Evolutionary conservation across 2,113 vertebrate genomes (phyloP).

Genomic region (Collichthys lucidus): DNA sequence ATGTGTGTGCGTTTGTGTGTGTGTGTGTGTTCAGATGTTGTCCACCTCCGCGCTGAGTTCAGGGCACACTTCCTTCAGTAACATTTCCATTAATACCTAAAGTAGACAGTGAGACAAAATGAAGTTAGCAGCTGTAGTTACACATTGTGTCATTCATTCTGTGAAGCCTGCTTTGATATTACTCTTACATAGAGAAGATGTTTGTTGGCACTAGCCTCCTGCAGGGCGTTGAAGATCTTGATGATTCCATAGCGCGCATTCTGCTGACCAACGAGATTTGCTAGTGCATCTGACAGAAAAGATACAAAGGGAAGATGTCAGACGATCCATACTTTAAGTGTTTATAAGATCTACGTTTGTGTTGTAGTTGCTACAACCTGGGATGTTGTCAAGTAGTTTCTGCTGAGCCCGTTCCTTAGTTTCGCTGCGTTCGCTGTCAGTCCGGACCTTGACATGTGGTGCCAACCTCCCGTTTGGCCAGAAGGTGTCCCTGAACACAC

Average conservation of each 20-base stretch:
- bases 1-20: conserved; percentile 3
- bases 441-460: conserved; percentile 83
- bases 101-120: conserved; percentile 1
- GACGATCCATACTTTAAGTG: no score
- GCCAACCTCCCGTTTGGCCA: conserved; percentile 95
- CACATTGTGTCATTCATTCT: neutral
- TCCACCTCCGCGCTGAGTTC: conserved; percentile 90
- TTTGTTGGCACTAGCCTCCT: conserved; percentile 96
- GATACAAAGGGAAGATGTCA: conserved; percentile 12
- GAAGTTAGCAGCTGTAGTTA: neutral
- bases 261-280: conserved; percentile 97
- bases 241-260: conserved; percentile 96
- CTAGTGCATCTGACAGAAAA: conserved; percentile 89
- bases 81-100: conserved; percentile 95
- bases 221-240: conserved; percentile 96
- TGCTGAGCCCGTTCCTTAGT: conserved; percentile 95
- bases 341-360: neutral
- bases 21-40: conserved; percentile 78
- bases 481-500: conserved; percentile 93
- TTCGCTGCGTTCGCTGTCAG: conserved; percentile 86
- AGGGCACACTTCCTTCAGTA: conserved; percentile 94
- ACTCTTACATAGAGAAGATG: conserved; percentile 96
- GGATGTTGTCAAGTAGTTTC: conserved; percentile 98
- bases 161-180: conserved; percentile 7
- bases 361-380: conserved; percentile 84